Conservation (phyloP, 92 coral and sea anemone species). For the Epizoanthus fatuus region DNA sequence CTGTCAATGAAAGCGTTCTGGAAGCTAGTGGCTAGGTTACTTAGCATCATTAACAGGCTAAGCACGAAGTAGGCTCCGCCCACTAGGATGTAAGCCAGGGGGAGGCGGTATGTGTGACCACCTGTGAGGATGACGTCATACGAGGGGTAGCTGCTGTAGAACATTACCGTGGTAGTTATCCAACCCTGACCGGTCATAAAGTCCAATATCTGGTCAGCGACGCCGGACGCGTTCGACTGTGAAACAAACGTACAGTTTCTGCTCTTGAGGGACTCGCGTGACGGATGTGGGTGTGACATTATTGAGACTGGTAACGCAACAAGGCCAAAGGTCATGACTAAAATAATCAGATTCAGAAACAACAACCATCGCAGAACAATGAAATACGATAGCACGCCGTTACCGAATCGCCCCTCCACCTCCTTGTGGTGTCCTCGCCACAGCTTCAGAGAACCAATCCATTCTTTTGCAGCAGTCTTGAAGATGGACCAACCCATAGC, state of each 20-base stretch:
- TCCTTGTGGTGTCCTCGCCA: conserved; percentile 97
- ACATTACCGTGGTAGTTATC: conserved; percentile 92
- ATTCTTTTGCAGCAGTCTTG: conserved; percentile 59
- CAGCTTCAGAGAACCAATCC: conserved; percentile 79
- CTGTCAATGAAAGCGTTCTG: conserved; percentile 93
- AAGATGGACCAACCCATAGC: conserved; percentile 70
- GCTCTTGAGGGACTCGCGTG: neutral
- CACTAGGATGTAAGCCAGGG: conserved; percentile 92
- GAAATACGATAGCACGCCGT: conserved; percentile 98
- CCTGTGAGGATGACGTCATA: conserved; percentile 76
- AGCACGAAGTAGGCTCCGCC: conserved; percentile 89
- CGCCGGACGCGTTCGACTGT: conserved; percentile 30
- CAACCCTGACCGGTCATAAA: conserved; percentile 98
- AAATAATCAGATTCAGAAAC: conserved; percentile 85
- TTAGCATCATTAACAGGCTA: conserved; percentile 84
- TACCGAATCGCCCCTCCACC: conserved; percentile 97
- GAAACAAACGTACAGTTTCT: conserved; percentile 32
- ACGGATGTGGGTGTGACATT: neutral
- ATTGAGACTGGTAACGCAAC: conserved; percentile 82
- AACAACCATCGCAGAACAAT: conserved; percentile 94
- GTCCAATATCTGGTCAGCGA: conserved; percentile 66
- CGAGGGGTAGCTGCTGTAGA: conserved; percentile 94
- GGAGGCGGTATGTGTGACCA: conserved; percentile 83
- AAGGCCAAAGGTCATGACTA: conserved; percentile 89
- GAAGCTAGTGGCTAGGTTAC: conserved; percentile 83